phyloP scores from a whole-genome alignment of 2,888 invertebrate genomes.

The Sisyra terminalis region DNA sequence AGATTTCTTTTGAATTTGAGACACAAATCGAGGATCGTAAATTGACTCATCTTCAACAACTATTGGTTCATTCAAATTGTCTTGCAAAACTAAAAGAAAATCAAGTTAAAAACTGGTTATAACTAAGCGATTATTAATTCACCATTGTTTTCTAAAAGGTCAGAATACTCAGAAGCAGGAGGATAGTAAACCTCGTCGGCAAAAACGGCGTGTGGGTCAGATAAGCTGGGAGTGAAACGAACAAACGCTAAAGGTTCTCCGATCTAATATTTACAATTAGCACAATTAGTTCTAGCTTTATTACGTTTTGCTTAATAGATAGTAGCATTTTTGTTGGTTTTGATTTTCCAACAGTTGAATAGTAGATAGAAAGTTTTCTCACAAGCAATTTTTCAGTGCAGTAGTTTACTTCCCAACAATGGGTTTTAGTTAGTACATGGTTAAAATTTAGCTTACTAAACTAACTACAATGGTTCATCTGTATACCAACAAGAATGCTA shows the following conservation, averaged over 20 bases:
- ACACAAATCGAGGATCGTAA: background rate
- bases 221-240: conserved; percentile 54
- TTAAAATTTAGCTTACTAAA: too few species aligned
- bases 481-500: too few species aligned
- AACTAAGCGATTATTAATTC: background rate
- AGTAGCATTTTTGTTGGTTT: too few species aligned
- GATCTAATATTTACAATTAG: conserved; percentile 14
- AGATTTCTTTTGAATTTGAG: conserved; percentile 4
- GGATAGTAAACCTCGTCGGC: conserved; percentile 73
- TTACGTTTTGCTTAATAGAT: conserved; percentile 11
- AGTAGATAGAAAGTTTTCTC: too few species aligned
- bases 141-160: background rate
- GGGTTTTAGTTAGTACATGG: too few species aligned
- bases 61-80: background rate
- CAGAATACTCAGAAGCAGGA: conserved; percentile 24
- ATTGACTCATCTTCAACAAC: background rate
- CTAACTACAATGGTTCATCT: too few species aligned
- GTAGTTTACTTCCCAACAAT: too few species aligned
- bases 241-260: conserved; percentile 32
- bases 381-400: too few species aligned
- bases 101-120: background rate
- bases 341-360: too few species aligned
- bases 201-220: conserved; percentile 45
- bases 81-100: background rate
- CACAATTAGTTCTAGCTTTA: conserved; percentile 13